Evolutionary conservation across 2,113 vertebrate species (phyloP), one percentile per base, ranked within the genome.

Genomic region (Budorcas taxicolor): DNA sequence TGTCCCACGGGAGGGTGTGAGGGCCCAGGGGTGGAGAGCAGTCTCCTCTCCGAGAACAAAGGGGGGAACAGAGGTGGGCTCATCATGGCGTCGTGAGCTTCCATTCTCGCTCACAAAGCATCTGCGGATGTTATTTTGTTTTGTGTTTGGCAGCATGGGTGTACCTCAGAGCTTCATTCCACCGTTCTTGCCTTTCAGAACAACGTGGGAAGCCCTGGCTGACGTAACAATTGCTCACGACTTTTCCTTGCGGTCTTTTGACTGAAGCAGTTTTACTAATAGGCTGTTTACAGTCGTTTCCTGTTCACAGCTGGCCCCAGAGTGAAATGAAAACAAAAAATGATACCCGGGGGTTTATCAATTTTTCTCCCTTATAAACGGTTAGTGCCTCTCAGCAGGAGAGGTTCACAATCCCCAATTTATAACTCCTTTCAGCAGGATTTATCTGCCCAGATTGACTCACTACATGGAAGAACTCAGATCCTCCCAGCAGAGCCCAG

Each of bases 341-440:
- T 83, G 89, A 97, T 91, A 95, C 96, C 95, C 93, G 96, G 71
- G 97, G 96, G 96, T 90, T 98, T 98, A 97, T 98, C 97, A 94
- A 81, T 97, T 97, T 97, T 98, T 97, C 93, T 96, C 62, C 85
- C 91, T 98, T 97, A 95, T 98, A 97, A 98, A 98, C 96, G 64
- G 96, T 97, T 91, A 97, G 97, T 92, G 94, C 86, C 47, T 97
- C 97, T 95, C 97, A 97, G 97, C 91, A 52, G 97, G 97, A 94
- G 90, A 85, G 33, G 78, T 91, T 89, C 96, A 93, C 89, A 97
- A 62, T 96, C 52, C 36, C 55, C 47, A 43, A 87, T 95, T 97
- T 97, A 97, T 93, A 90, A 94, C 78, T 64, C 36, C 91, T 94
- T 93, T 86, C 93, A n/a, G 55, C 88, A 86, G 82, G 53, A 25